Conservation (phyloP, 2,888 invertebrate genomes). For the Pollenia labialis region DNA sequence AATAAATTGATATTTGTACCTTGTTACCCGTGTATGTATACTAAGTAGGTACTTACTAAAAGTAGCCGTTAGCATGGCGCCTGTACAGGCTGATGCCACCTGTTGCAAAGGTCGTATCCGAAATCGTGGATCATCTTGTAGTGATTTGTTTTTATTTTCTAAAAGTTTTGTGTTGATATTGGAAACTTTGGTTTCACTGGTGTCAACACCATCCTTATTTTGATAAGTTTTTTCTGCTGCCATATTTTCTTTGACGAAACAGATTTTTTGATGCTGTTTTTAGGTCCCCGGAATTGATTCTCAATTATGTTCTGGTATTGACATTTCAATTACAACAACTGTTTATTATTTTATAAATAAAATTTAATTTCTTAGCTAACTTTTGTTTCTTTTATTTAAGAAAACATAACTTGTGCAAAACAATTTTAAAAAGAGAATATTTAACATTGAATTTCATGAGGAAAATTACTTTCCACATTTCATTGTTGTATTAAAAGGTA, state of each 20-base stretch:
- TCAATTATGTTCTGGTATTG: neutral
- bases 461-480: conserved; percentile 28
- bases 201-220: neutral
- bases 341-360: conserved; percentile 10
- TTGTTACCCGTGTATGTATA: neutral
- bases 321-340: neutral
- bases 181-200: neutral
- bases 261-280: neutral
- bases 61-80: conserved; percentile 94
- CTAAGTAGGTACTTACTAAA: conserved; percentile 87
- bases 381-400: conserved; percentile 1
- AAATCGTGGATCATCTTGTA: conserved; percentile 89
- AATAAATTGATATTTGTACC: neutral
- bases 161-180: neutral
- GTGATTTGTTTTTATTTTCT: conserved; percentile 11
- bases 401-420: conserved; percentile 30
- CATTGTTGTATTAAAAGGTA: conserved; percentile 13
- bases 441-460: conserved; percentile 48
- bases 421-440: conserved; percentile 10
- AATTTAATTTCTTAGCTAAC: neutral
- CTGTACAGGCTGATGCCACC: conserved; percentile 86
- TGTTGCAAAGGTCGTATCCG: conserved; percentile 85
- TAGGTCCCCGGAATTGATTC: no score
- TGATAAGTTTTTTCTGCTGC: neutral
- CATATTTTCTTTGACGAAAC: conserved; percentile 25